Conservation (phyloP, 2,888 invertebrate genomes). For the Cyaniris semiargus region DNA sequence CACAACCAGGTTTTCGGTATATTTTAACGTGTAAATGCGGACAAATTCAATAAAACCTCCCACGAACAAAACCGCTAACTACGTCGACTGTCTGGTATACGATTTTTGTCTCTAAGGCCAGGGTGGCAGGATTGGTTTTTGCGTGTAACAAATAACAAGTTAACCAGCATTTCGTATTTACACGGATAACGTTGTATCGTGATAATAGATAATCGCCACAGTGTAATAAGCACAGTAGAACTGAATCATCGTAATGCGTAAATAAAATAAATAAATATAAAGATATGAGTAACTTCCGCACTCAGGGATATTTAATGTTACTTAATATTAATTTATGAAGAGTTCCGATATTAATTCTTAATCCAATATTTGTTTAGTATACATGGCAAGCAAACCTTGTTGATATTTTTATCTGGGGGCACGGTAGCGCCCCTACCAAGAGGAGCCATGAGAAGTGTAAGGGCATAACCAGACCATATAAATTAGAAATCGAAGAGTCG, state of each 20-base stretch:
- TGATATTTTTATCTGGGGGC: too few species aligned
- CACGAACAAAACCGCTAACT: conserved; percentile 18
- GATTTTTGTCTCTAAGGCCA: not conserved
- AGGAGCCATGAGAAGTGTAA: too few species aligned
- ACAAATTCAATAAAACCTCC: conserved; percentile 34
- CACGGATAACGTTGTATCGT: conserved; percentile 48
- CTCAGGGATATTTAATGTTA: too few species aligned
- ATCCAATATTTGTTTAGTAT: too few species aligned
- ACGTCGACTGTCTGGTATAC: not conserved
- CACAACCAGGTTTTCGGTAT: conserved; percentile 22
- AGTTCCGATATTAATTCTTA: too few species aligned
- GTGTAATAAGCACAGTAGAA: not conserved
- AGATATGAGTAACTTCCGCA: too few species aligned
- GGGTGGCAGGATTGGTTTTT: not conserved
- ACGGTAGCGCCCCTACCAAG: too few species aligned
- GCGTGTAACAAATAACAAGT: not conserved
- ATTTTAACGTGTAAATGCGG: conserved; percentile 31
- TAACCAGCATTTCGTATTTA: conserved; percentile 47
- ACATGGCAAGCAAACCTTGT: too few species aligned
- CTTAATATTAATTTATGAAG: too few species aligned
- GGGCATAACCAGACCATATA: too few species aligned
- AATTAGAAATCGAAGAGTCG: too few species aligned
- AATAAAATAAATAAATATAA: too few species aligned
- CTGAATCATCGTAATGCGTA: not conserved
- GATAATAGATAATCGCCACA: conserved; percentile 49